Percentiles rank a stretch among this genome's conserved stretches.
These are phyloP conservation scores for Drosophila persimilis DNA, from an alignment of 1,140 invertebrate genomes.

Conservation along the genomic window DNA sequence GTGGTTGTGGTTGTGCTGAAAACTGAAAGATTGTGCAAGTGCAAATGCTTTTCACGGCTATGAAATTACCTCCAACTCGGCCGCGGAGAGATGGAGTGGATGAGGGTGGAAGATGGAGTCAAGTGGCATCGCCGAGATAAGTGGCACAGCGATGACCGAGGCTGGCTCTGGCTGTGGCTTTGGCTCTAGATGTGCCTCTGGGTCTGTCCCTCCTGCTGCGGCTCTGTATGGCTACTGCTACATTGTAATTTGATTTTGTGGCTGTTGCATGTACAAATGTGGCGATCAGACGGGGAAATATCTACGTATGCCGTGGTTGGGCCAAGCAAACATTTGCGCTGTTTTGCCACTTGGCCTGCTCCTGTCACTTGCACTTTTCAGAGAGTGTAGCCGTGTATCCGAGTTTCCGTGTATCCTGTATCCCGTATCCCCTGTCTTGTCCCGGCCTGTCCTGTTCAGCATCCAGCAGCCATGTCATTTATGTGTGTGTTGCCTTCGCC, in stretches of 20 bases:
- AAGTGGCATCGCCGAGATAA: constrained; percentile 24
- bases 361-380: constrained; percentile 55
- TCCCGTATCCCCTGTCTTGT: neutral
- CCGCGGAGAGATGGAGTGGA: constrained; percentile 3
- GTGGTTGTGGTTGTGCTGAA: constrained; percentile 11
- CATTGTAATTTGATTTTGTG: constrained; percentile 74
- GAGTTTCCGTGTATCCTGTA: constrained; percentile 4
- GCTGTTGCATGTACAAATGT: constrained; percentile 47
- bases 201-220: neutral
- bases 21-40: constrained; percentile 65
- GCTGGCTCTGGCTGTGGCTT: neutral
- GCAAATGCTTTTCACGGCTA: constrained; percentile 67
- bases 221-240: neutral
- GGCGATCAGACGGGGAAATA: constrained; percentile 3
- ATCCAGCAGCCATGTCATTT: constrained; percentile 20
- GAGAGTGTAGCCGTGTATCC: constrained; percentile 28
- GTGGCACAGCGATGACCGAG: constrained; percentile 6
- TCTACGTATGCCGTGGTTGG: neutral
- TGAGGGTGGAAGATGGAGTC: constrained; percentile 11
- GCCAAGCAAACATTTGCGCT: neutral
- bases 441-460: neutral
- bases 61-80: constrained; percentile 57
- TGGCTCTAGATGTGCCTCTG: neutral
- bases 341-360: constrained; percentile 42
- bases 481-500: neutral